phyloP scores from a whole-genome alignment of 2,888 invertebrate genomes.

The Drosophila algonquin region DNA sequence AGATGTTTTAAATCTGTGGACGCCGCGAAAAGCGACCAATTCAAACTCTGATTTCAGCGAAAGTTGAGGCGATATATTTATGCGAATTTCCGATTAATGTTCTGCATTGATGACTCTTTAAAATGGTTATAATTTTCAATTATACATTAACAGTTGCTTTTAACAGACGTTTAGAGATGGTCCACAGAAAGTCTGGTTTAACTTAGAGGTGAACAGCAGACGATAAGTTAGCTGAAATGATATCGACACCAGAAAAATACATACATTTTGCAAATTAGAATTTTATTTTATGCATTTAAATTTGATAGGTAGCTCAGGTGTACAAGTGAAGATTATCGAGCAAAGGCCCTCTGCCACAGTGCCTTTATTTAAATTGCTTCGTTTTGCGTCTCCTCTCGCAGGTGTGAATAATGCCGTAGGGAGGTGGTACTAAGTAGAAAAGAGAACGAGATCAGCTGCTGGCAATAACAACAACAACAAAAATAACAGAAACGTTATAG shows the following conservation, averaged over 20 bases:
- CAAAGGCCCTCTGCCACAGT: background rate
- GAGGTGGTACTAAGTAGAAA: background rate
- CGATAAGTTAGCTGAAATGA: too few species aligned
- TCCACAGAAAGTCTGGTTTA: too few species aligned
- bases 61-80: too few species aligned
- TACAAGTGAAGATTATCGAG: background rate
- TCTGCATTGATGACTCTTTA: too few species aligned
- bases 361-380: slow-evolving; percentile 13
- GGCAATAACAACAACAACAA: slow-evolving; percentile 24
- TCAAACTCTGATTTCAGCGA: too few species aligned
- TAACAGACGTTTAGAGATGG: too few species aligned
- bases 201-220: too few species aligned
- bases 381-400: slow-evolving; percentile 2
- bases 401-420: slow-evolving; percentile 14
- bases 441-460: slow-evolving; percentile 31
- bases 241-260: slow-evolving; percentile 56
- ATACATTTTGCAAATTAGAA: slow-evolving; percentile 57
- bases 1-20: too few species aligned
- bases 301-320: slow-evolving; percentile 36
- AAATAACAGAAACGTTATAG: slow-evolving; percentile 33
- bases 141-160: too few species aligned
- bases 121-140: too few species aligned
- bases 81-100: too few species aligned
- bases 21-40: too few species aligned
- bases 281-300: slow-evolving; percentile 67